These are phyloP conservation scores for Acanthochromis polyacanthus DNA, from an alignment of 2,113 vertebrate genomes.

Conservation along the genomic window DNA sequence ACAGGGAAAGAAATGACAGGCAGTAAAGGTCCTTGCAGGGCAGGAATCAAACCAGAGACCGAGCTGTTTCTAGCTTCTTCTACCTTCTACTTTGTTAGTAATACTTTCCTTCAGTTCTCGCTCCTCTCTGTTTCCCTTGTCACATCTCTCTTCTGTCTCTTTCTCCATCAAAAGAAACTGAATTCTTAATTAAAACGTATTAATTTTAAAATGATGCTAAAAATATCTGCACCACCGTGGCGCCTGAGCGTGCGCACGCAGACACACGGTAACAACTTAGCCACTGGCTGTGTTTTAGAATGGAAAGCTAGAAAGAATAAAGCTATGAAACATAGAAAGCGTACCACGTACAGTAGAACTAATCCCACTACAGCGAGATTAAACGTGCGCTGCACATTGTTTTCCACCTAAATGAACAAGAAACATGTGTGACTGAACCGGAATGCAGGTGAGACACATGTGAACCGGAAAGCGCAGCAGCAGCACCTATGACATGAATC, in stretches of 20 bases:
- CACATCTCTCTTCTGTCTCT: conserved; percentile 13
- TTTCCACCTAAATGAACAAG: conserved; percentile 3
- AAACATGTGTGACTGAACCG: not conserved
- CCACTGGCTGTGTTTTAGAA: conserved; percentile 23
- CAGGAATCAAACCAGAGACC: not conserved
- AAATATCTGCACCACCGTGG: conserved; percentile 57
- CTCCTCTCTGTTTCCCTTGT: conserved; percentile 13
- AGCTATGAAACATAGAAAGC: conserved; percentile 25
- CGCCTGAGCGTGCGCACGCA: conserved; percentile 12
- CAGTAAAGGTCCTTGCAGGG: too few relatives aligned
- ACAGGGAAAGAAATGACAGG: too few relatives aligned
- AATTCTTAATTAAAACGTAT: conserved; percentile 72
- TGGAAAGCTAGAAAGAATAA: not conserved
- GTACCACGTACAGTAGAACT: not conserved
- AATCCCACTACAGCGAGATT: not conserved
- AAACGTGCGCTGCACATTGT: not conserved
- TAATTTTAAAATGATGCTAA: conserved; percentile 60
- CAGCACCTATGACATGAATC: conserved; percentile 16
- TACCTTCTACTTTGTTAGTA: not conserved
- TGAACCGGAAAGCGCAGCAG: conserved; percentile 18
- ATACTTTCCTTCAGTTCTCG: conserved; percentile 2
- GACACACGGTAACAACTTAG: not conserved
- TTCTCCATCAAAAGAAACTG: conserved; percentile 38
- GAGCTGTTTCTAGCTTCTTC: not conserved
- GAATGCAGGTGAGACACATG: conserved; percentile 27